Conservation (phyloP, 1,140 invertebrate species). For the Solen grandis region DNA sequence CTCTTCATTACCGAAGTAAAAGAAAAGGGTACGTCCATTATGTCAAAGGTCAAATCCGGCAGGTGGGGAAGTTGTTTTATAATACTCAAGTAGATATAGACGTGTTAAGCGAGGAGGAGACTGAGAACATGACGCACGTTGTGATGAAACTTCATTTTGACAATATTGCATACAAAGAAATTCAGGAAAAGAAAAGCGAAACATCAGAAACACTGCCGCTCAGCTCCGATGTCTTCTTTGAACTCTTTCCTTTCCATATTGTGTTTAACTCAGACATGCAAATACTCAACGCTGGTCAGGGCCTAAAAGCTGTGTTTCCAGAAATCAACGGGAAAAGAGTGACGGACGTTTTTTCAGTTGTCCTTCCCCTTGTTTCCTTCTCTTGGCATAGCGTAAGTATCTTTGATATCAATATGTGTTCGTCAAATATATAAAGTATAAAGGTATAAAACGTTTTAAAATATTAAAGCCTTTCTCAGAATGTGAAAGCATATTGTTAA, state of each 20-base stretch:
- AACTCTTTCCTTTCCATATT: conserved; percentile 98
- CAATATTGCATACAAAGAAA: conserved; percentile 87
- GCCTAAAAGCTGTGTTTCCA: conserved; percentile 94
- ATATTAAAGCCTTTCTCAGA: no score
- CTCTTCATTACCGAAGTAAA: conserved; percentile 93
- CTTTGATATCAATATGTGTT: no score
- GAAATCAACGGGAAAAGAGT: conserved; percentile 88
- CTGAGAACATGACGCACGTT: conserved; percentile 95
- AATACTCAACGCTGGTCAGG: conserved; percentile 91
- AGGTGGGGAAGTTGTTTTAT: conserved; percentile 91
- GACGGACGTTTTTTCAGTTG: conserved; percentile 92
- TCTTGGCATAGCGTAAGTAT: conserved; percentile 94
- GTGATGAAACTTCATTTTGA: conserved; percentile 97
- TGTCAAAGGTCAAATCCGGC: conserved; percentile 95
- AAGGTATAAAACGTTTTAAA: no score
- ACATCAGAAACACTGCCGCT: conserved; percentile 67
- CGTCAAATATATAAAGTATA: no score
- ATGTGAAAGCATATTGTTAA: no score
- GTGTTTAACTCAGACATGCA: conserved; percentile 97
- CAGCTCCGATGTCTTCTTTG: conserved; percentile 91
- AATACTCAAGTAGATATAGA: conserved; percentile 96
- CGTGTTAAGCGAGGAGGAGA: conserved; percentile 90
- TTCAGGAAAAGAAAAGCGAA: conserved; percentile 58
- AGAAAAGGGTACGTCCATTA: conserved; percentile 96
- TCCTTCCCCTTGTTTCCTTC: conserved; percentile 95